Percentiles rank a stretch among this genome's conserved stretches.
These are phyloP conservation scores for Poecilia latipinna DNA, from an alignment of 2,113 vertebrate genomes.

Conservation along the genomic window DNA sequence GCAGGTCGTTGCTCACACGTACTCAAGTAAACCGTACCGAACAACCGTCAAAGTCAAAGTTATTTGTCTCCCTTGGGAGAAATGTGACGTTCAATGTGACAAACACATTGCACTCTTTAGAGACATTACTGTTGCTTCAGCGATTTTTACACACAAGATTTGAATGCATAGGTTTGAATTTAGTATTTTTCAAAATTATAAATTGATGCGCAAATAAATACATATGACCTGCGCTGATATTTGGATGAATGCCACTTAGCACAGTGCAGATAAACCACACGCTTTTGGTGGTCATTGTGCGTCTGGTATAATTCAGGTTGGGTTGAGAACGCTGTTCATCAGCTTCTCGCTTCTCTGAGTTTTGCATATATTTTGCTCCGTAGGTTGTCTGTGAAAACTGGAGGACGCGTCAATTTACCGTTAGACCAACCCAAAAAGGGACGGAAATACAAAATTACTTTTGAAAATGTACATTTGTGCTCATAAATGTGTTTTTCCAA, in stretches of 20 bases:
- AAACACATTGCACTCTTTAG: too few relatives aligned
- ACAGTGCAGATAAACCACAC: background rate
- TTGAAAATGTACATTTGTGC: background rate
- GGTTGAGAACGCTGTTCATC: background rate
- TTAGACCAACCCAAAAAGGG: background rate
- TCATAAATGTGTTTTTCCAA: background rate
- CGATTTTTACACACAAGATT: background rate
- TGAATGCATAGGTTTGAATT: background rate
- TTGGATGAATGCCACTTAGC: background rate
- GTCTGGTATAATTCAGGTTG: background rate
- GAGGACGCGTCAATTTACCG: background rate
- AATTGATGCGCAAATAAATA: too few relatives aligned
- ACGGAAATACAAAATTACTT: background rate
- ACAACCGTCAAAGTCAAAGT: too few relatives aligned
- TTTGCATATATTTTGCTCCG: background rate
- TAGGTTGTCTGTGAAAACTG: background rate
- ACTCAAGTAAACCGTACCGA: background rate
- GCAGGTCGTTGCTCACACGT: background rate
- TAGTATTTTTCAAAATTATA: too few relatives aligned
- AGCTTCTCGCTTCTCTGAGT: background rate
- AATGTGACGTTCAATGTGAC: too few relatives aligned
- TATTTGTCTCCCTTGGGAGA: too few relatives aligned
- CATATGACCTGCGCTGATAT: too few relatives aligned
- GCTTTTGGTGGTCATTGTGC: background rate
- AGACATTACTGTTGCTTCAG: background rate